Conservation (phyloP, 2,113 vertebrate species). For the Peromyscus californicus region DNA sequence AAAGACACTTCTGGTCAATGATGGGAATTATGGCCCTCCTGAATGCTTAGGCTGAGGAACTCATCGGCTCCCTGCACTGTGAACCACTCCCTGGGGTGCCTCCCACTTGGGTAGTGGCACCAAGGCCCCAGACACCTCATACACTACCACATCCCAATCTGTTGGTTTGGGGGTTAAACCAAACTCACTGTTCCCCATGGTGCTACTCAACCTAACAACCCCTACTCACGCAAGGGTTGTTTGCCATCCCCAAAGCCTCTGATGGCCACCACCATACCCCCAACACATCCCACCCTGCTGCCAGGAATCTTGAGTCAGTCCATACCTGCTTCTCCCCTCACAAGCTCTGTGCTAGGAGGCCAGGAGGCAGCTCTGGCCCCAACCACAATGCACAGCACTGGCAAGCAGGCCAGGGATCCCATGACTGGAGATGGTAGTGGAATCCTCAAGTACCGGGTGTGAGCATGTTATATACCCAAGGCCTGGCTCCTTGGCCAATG, state of each 20-base stretch:
- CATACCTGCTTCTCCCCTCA: constrained; percentile 60
- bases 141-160: background rate
- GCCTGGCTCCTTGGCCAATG: constrained; percentile 29
- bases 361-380: background rate
- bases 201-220: background rate
- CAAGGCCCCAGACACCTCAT: background rate
- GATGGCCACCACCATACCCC: too few relatives aligned
- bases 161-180: background rate
- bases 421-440: background rate
- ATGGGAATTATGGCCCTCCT: background rate
- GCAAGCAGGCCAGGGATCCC: background rate
- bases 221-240: background rate
- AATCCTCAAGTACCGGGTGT: constrained; percentile 55
- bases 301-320: background rate
- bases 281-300: background rate
- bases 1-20: background rate
- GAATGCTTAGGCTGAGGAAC: background rate
- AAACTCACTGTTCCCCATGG: background rate
- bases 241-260: too few relatives aligned
- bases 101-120: background rate
- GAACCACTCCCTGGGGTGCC: background rate
- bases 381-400: constrained; percentile 65
- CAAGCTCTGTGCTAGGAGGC: background rate
- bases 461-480: constrained; percentile 43
- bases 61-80: too few relatives aligned